Evolutionary conservation across 1,140 invertebrate species (phyloP), one percentile per base, ranked within the genome.

Genomic region (Drosophila bocqueti): DNA sequence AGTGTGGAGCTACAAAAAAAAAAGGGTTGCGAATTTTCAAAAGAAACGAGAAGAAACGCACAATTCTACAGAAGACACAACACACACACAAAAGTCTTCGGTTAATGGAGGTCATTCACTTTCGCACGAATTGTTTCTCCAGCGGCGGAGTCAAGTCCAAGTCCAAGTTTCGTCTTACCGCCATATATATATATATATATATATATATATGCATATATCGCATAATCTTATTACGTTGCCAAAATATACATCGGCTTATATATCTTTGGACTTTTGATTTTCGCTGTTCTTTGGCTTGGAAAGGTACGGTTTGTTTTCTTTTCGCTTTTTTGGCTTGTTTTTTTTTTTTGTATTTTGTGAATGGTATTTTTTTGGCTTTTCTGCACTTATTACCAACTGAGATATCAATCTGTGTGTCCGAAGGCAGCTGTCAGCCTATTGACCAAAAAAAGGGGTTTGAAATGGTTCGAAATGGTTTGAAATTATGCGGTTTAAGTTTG

Each of bases 51-150:
- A 75, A 72, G 62, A 64, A 47, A 64, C 77, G 83, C 76, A 86
- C 75, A 60, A 77, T 83, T 76, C 75, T 69, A 65, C 76, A 89
- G 67, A 85, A 81, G 50, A 79, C 60, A 55, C 9, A 11, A 11
- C 26, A 31, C 29, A 36, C 3, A 36, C 29, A 18, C 29, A 34
- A 21, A 68, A 74, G 64, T 63, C 69, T 86, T 81, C 69, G 87
- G 87, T 91, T 91, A 91, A 91, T 91, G 87, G 87, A 91, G 87
- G 87, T 91, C 87, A 91, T 91, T 91, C 87, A 91, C 87, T 91
- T 91, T 91, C 87, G 81, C 83, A 91, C 87, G 87, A 91, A 91
- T 87, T 83, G 78, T 91, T 90, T 79, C 86, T 90, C 81, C 81
- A 90, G 79, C 75, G 69, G 79, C 78, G 69, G 79, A 90, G 75